Percentiles rank a stretch among this genome's conserved stretches.
These are phyloP conservation scores for Drymodes brunneopygia DNA, from an alignment of 2,113 vertebrate genomes.

Conservation along the genomic window DNA sequence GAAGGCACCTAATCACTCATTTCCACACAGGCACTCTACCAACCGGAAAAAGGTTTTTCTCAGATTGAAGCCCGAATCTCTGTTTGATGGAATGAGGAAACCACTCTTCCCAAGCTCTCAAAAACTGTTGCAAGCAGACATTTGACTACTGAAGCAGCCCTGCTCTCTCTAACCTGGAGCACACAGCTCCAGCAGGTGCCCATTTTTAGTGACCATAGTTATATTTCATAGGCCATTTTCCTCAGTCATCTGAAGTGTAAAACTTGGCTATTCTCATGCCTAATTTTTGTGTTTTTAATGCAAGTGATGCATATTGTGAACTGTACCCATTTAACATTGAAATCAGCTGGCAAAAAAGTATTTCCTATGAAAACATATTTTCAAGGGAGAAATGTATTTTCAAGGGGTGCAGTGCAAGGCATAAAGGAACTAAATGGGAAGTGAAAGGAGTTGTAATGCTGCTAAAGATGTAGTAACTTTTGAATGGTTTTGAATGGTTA, in stretches of 20 bases:
- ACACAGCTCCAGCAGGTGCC: not conserved
- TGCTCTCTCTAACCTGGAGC: not conserved
- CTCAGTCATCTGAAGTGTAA: not conserved
- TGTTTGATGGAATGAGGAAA: not conserved
- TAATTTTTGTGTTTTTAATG: not conserved
- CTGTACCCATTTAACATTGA: not conserved
- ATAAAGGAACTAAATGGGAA: not conserved
- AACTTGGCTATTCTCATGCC: not conserved
- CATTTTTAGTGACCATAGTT: not conserved
- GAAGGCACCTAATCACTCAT: not conserved
- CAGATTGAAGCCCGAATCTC: not conserved
- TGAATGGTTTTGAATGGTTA: not conserved
- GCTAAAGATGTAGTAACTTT: not conserved
- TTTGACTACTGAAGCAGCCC: not conserved
- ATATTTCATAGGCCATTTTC: not conserved
- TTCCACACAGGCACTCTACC: not conserved
- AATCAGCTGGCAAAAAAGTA: not conserved
- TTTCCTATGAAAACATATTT: not conserved
- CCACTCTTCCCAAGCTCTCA: not conserved
- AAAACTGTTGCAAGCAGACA: not conserved
- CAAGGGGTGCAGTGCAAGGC: not conserved
- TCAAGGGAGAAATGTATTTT: too few relatives aligned
- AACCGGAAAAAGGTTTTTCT: not conserved
- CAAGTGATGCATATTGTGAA: not conserved
- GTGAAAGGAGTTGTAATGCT: not conserved